Base-by-base conservation (phyloP, 2,888 invertebrate species). In the Tenodera sinensis region DNA sequence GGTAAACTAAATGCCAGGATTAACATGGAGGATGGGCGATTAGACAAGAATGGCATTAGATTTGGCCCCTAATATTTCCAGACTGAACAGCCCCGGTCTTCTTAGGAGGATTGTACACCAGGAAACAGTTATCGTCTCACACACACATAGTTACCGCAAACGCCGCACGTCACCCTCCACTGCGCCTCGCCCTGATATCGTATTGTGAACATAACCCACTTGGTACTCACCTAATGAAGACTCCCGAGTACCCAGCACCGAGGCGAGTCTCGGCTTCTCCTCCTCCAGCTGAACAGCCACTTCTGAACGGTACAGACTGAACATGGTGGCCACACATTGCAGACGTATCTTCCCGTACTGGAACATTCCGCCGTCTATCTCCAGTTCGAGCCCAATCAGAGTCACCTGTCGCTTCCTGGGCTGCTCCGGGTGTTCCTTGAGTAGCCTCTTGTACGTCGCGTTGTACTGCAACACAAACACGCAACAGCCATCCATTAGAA, bases 221-320 rank as follows among this genome's bases (percentile, higher is more conserved):
- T 6, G 82, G 3, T 14, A 93, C 94, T 93, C 92, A 95, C 95
- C 95, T 92, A 93, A 92, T 91, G 95, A 95, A 91, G 94, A 94
- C 93, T 96, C 96, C 90, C 96, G 94, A 90, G 96, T 96, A 91
- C 96, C 96, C 91, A 96, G 93, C 92, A 97, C 96, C 89, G 96
- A 96, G 90, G 96, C 96, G 91, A 96, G 95, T 93, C 96, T 95
- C 90, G 97, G 96, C 92, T 95, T 95, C 93, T 96, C 96, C 94
- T 96, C 96, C 93, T 96, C 96, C 92, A 96, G 94, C 91, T 95
- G 94, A 91, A 95, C 93, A 92, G 95, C 96, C 89, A 95, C 94
- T 91, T 95, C 94, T 91, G 95, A 94, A 91, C 95, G 94, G 93
- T 96, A 96, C 91, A 96, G 94, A 93, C 95, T 95, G 94, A 96